Evolutionary conservation across 2,797 vertebrate genomes (phyloP).

Genomic region (Micrastur ruficollis): DNA sequence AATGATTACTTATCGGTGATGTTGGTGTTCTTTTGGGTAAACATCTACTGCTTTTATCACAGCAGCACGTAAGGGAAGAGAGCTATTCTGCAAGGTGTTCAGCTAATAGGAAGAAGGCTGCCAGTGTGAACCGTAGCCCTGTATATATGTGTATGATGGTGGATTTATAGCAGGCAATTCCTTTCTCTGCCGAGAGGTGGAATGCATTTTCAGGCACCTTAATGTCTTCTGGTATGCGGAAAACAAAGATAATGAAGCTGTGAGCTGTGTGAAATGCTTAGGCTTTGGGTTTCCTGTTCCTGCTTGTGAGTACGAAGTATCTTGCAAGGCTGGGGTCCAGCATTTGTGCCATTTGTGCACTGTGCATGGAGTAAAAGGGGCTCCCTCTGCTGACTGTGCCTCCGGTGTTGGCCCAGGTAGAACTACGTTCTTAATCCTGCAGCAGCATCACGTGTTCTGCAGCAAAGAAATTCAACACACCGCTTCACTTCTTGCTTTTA

Average conservation of each 20-base stretch:
- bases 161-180: neutral
- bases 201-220: neutral
- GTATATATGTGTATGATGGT: fast-evolving
- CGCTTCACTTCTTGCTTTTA: neutral
- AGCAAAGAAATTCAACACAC: fast-evolving
- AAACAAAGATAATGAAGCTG: neutral
- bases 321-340: neutral
- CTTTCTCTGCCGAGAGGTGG: neutral
- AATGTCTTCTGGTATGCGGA: neutral
- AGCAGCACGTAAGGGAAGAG: neutral
- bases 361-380: neutral
- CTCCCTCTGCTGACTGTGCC: neutral
- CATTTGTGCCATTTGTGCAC: neutral
- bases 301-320: fast-evolving
- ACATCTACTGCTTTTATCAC: neutral
- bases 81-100: neutral
- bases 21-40: neutral
- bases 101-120: neutral
- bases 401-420: fast-evolving
- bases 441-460: neutral
- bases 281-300: neutral
- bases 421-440: neutral
- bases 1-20: neutral
- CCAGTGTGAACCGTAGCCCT: neutral
- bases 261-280: neutral